phyloP scores from a whole-genome alignment of 2,888 invertebrate species.

The Halictus quadricinctus region DNA sequence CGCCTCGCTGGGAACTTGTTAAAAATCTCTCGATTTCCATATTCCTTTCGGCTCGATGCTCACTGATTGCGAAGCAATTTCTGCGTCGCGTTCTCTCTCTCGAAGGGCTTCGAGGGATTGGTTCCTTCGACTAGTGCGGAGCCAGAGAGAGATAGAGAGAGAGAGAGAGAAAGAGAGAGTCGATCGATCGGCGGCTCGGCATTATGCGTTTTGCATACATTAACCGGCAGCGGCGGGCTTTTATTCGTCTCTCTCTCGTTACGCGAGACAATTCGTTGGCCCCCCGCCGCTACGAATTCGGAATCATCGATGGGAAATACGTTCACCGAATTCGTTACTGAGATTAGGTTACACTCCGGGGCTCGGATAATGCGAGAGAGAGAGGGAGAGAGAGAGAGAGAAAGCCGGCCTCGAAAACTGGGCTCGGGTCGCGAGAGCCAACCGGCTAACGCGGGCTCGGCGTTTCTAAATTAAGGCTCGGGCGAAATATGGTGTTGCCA shows the following conservation, averaged over 20 bases:
- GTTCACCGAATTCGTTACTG: conserved; percentile 63
- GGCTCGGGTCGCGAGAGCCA: conserved; percentile 14
- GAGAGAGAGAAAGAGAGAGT: neutral
- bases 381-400: neutral
- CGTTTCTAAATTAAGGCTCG: conserved; percentile 67
- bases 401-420: neutral
- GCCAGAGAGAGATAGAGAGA: neutral
- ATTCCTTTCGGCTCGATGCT: conserved; percentile 34
- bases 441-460: conserved; percentile 53
- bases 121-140: conserved; percentile 35
- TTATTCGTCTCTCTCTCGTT: conserved; percentile 40
- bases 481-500: conserved; percentile 65
- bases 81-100: conserved; percentile 1
- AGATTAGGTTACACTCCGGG: conserved; percentile 61
- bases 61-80: conserved; percentile 44
- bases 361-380: conserved; percentile 45
- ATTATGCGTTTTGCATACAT: conserved; percentile 54
- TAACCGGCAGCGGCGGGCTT: conserved; percentile 31
- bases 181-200: conserved; percentile 8
- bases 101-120: neutral
- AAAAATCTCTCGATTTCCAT: conserved; percentile 40
- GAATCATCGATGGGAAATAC: conserved; percentile 54
- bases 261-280: conserved; percentile 43
- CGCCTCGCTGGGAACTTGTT: conserved; percentile 22
- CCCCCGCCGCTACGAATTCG: conserved; percentile 45